phyloP scores from a whole-genome alignment of 2,888 invertebrate genomes.

The Cyclophora punctaria region DNA sequence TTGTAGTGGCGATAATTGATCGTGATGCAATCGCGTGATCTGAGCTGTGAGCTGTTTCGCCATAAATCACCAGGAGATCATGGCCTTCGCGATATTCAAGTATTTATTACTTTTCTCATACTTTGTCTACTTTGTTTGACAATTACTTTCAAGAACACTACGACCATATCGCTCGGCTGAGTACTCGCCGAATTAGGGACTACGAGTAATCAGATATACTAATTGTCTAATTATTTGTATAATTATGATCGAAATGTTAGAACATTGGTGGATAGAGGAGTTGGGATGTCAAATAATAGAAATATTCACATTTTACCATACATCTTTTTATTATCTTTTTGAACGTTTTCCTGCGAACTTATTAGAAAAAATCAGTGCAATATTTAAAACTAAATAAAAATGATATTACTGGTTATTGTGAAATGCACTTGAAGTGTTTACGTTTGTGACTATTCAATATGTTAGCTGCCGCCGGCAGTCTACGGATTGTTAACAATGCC shows the following conservation, averaged over 20 bases:
- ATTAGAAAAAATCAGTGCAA: conserved; percentile 60
- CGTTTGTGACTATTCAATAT: conserved; percentile 15
- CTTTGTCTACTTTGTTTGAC: neutral
- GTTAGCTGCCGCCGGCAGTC: conserved; percentile 3
- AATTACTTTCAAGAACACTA: neutral
- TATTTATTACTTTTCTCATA: neutral
- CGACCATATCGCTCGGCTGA: neutral
- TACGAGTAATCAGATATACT: too few species aligned
- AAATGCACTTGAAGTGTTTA: conserved; percentile 31
- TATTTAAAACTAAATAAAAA: conserved; percentile 51
- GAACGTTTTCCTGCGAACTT: conserved; percentile 47
- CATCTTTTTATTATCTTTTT: conserved; percentile 50
- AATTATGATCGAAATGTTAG: too few species aligned
- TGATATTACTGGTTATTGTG: conserved; percentile 43
- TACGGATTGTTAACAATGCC: conserved; percentile 7
- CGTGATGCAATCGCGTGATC: conserved; percentile 71
- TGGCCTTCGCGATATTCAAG: neutral
- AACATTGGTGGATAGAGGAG: neutral
- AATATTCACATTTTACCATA: conserved; percentile 28
- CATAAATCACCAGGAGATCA: neutral
- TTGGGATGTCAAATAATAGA: conserved; percentile 24
- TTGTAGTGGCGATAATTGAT: conserved; percentile 71
- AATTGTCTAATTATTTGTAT: too few species aligned
- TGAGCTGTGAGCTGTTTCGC: conserved; percentile 22
- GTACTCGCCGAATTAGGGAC: neutral